These are phyloP conservation scores for Hiodon tergisus DNA, from an alignment of 2,113 vertebrate genomes.

Conservation along the genomic window DNA sequence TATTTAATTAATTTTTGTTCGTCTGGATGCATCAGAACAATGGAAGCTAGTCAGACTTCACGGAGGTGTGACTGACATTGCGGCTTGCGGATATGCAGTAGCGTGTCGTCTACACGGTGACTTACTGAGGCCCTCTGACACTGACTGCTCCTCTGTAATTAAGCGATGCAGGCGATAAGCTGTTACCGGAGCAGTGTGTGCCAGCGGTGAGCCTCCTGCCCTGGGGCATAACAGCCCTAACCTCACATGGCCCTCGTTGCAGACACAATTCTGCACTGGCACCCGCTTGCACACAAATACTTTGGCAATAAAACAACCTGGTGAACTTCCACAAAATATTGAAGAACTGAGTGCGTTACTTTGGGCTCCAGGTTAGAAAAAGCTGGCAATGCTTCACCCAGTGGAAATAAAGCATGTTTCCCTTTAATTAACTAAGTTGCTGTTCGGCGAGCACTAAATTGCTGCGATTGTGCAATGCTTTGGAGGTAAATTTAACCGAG, in stretches of 20 bases:
- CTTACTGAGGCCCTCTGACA: slow-evolving; percentile 2
- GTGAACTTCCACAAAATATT: background rate
- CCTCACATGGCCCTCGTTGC: background rate
- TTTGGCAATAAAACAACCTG: background rate
- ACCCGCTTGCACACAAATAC: background rate
- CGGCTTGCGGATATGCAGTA: slow-evolving; percentile 16
- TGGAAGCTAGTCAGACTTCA: background rate
- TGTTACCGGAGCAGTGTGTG: slow-evolving; percentile 9
- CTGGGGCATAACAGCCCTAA: background rate
- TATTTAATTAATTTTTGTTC: background rate
- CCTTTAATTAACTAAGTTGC: background rate
- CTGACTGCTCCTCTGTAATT: slow-evolving; percentile 21
- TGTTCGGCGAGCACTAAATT: background rate
- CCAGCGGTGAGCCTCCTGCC: background rate
- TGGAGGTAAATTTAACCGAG: background rate
- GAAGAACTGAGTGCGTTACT: background rate
- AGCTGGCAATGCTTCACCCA: background rate
- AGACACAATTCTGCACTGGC: background rate
- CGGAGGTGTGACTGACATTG: slow-evolving; percentile 15
- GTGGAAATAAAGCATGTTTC: background rate
- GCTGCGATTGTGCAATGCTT: background rate
- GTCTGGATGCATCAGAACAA: background rate
- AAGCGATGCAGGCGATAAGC: slow-evolving; percentile 15
- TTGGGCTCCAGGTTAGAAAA: background rate
- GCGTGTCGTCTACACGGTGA: slow-evolving; percentile 9